Conservation (phyloP, 2,888 invertebrate genomes). For the Drosophila aldrichi region DNA sequence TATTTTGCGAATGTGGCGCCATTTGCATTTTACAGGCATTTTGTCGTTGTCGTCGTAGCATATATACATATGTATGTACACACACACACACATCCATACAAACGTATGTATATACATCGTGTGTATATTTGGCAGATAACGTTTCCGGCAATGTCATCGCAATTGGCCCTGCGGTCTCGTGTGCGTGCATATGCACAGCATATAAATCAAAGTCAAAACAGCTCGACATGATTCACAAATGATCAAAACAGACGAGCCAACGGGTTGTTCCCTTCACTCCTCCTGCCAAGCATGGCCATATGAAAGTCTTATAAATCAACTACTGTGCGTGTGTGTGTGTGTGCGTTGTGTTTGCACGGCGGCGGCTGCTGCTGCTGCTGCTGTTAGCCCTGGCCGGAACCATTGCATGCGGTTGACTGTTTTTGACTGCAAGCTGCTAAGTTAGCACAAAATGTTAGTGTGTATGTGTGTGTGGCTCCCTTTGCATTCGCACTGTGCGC, state of each 20-base stretch:
- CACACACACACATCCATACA: not conserved
- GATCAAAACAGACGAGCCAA: conserved; percentile 66
- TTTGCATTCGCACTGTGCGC: conserved; percentile 4
- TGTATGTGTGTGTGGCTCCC: not conserved
- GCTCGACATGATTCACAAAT: conserved; percentile 78
- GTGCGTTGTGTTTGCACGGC: conserved; percentile 24
- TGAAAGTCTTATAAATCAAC: conserved; percentile 78
- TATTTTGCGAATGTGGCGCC: conserved; percentile 44
- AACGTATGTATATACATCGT: not conserved
- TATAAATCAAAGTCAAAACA: conserved; percentile 77
- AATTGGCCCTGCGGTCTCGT: conserved; percentile 52
- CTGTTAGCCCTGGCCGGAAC: conserved; percentile 26
- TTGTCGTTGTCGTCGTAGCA: conserved; percentile 29
- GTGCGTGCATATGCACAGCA: conserved; percentile 57
- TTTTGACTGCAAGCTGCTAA: conserved; percentile 45
- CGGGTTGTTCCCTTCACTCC: not conserved
- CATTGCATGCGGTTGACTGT: conserved; percentile 56
- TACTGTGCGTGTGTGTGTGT: conserved; percentile 12
- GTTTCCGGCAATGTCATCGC: conserved; percentile 58
- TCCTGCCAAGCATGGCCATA: conserved; percentile 45
- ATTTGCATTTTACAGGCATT: conserved; percentile 64
- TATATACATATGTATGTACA: not conserved
- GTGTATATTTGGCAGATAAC: conserved; percentile 34
- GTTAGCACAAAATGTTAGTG: conserved; percentile 34
- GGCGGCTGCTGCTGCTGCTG: conserved; percentile 3